Percentiles rank a stretch among this genome's conserved stretches.
Evolutionary conservation across 2,888 invertebrate species (phyloP).

Genomic region (Coelopa pilipes): DNA sequence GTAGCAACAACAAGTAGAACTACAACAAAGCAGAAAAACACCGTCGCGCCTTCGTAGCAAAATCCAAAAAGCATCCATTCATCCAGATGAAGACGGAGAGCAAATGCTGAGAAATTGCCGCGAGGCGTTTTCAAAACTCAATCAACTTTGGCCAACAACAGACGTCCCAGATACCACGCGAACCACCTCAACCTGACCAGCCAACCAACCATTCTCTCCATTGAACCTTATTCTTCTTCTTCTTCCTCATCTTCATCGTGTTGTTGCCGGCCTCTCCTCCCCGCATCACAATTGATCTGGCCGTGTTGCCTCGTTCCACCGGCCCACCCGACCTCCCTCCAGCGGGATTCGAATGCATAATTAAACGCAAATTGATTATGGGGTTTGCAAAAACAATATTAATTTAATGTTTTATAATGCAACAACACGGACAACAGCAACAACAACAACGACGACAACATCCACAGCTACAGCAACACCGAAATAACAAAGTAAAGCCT

Average conservation of each 20-base stretch:
- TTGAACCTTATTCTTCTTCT: background rate
- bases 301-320: too few species aligned
- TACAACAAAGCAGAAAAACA: background rate
- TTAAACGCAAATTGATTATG: slow-evolving; percentile 47
- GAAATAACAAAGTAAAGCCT: background rate
- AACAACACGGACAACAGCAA: slow-evolving; percentile 36
- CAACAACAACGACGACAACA: background rate
- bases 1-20: background rate
- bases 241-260: background rate
- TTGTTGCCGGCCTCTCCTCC: too few species aligned
- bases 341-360: slow-evolving; percentile 29
- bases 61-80: too few species aligned
- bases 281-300: too few species aligned
- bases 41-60: too few species aligned
- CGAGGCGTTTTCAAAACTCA: slow-evolving; percentile 19
- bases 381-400: slow-evolving; percentile 38
- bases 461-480: too few species aligned
- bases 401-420: slow-evolving; percentile 29
- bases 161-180: background rate
- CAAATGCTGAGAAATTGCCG: slow-evolving; percentile 19
- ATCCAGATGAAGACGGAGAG: too few species aligned
- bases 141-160: slow-evolving; percentile 29
- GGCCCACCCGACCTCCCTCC: background rate
- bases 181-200: slow-evolving; percentile 19
- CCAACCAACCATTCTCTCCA: slow-evolving; percentile 12